Evolutionary conservation across 2,888 invertebrate genomes (phyloP), one percentile per base, ranked within the genome.

Genomic region (Nemoura dubitans): DNA sequence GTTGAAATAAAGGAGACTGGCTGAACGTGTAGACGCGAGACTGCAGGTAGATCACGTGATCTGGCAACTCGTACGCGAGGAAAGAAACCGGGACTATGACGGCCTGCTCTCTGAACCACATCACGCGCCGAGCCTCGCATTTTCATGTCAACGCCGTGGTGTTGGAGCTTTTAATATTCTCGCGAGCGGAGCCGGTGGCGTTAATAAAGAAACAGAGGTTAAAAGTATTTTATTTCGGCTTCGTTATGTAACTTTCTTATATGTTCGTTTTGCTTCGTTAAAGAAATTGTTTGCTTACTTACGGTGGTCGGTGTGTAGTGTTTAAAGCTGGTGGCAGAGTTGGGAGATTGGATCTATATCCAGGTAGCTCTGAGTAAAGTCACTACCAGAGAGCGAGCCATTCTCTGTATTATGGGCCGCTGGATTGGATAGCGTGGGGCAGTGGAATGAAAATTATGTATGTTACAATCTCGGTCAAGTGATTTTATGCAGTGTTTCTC

Each of bases 371-470:
- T 59, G 21, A 2, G 59, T 7, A 59, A 59, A 16, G 59, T 21
- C 59, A 7, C 36, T 3, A 6, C 36, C n/a, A n/a, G n/a, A 10
- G 36, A 36, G 36, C 10, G 36, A 36, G 10, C n/a, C n/a, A n/a
- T n/a, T n/a, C n/a, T n/a, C n/a, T n/a, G 36, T 36, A 10, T 36
- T 36, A 36, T 36, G 36, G 3, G 5, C 5, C 3, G 36, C 36
- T 36, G 5, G 10, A 6, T 36, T 36, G 5, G 5, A 36, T 10
- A 36, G 5, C 36, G 36, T 36, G 10, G 5, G 36, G 5, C 36
- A 36, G 59, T 59, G 59, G 36, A 80, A 81, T 81, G 81, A 21
- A 81, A 30, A 81, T 81, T 29, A 29, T 27, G 30, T 81, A n/a
- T 81, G 28, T 29, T 81, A 29, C 81, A 81, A 81, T 29, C 28